Percentiles rank a stretch among this genome's conserved stretches.
Conservation (phyloP, 2,888 invertebrate species). For the Rosalia funebris region DNA sequence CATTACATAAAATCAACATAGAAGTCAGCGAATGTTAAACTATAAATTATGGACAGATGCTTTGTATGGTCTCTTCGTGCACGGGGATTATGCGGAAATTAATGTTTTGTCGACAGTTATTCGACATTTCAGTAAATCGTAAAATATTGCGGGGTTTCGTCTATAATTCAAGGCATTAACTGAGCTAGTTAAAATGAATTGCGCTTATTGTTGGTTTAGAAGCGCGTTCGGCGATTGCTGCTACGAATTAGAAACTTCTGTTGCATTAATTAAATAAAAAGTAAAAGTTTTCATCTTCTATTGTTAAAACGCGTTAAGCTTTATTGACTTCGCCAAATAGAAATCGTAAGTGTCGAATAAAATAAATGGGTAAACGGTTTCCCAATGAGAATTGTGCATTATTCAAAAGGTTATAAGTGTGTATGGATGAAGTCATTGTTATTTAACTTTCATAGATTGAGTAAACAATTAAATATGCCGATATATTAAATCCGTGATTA, state of each 20-base stretch:
- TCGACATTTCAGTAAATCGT: slow-evolving; percentile 19
- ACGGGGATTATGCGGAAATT: slow-evolving; percentile 21
- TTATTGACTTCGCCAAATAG: not conserved
- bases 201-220: not conserved
- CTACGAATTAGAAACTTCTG: no score
- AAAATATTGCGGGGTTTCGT: slow-evolving; percentile 17
- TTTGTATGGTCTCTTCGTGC: slow-evolving; percentile 9
- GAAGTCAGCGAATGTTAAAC: slow-evolving; percentile 4
- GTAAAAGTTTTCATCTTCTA: not conserved
- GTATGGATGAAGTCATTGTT: not conserved
- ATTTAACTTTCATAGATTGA: not conserved
- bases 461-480: no score
- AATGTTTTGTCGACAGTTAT: slow-evolving; percentile 24
- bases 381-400: not conserved
- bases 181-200: slow-evolving; percentile 15
- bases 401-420: not conserved
- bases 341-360: not conserved
- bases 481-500: no score
- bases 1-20: slow-evolving; percentile 12
- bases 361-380: not conserved
- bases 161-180: slow-evolving; percentile 23
- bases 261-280: not conserved
- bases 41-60: slow-evolving; percentile 23
- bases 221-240: no score
- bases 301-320: not conserved